Base-by-base conservation (phyloP, 2,888 invertebrate species). In the Esperia sulphurella region DNA sequence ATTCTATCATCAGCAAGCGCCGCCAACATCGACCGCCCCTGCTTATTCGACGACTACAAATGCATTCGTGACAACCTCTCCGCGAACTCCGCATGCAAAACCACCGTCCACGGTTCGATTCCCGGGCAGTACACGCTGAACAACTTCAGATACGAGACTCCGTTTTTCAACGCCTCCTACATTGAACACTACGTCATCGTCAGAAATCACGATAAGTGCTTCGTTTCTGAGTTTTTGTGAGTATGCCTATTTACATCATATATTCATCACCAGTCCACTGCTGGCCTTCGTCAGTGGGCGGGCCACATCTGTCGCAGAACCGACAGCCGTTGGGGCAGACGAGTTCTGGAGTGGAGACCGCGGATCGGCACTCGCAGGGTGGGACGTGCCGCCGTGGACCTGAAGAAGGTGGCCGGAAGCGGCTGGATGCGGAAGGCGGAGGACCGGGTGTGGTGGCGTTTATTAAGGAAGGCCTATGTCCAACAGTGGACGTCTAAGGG, bases 171-270 rank as follows among this genome's bases (percentile, higher is more conserved):
- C 54, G 51, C 79, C 0, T 68, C 78, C 0, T 80, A 79, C 41
- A 53, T 79, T 0, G 87, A 88, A 44, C 47, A 54, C 0, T 54
- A 72, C 1, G 41, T 83, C 29, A 48, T 64, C 2, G 61, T 84
- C 1, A 63, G 63, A 0, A 85, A 85, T 7, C 72, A 75, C 9
- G 46, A 86, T 9, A 65, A 59, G 9, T 87, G 87, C 47, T 49
- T 6, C 6, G 66, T 83, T 5, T 75, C 81, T 0, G 79, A 83
- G 40, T 87, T 79, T 52, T 81, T 69, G 86, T 87, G 59, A 81
- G 86, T 83, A 59, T 49, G 8, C 31, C 8, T 13, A 33, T 33
- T 10, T n/a, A n/a, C n/a, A n/a, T n/a, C n/a, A n/a, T n/a, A n/a
- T n/a, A n/a, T n/a, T n/a, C n/a, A n/a, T n/a, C n/a, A n/a, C n/a